These are phyloP conservation scores for Listronotus bonariensis DNA, from an alignment of 1,140 invertebrate genomes.

Conservation along the genomic window DNA sequence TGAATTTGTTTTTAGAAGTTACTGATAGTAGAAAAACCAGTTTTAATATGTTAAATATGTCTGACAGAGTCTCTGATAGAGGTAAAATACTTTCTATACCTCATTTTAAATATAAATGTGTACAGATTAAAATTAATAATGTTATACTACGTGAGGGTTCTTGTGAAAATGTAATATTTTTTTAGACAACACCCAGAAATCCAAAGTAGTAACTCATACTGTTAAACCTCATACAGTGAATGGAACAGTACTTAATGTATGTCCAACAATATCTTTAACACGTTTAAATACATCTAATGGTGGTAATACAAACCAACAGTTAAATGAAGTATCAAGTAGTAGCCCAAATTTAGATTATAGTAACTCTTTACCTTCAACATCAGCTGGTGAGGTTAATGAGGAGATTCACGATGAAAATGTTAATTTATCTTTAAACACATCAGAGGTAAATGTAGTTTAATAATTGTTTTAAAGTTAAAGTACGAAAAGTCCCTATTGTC, in stretches of 20 bases:
- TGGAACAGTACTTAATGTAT: constrained; percentile 22
- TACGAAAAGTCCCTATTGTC: too few relatives aligned
- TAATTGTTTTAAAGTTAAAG: too few relatives aligned
- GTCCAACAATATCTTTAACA: constrained; percentile 22
- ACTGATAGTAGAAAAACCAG: background rate
- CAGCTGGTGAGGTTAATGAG: too few relatives aligned
- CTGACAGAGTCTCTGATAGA: background rate
- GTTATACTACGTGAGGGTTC: too few relatives aligned
- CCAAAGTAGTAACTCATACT: constrained; percentile 10
- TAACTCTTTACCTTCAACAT: too few relatives aligned
- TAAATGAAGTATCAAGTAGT: background rate
- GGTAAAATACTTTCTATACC: background rate
- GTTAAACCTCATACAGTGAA: constrained; percentile 28
- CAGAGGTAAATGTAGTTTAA: too few relatives aligned
- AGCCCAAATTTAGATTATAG: too few relatives aligned
- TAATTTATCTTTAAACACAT: too few relatives aligned
- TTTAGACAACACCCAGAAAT: background rate
- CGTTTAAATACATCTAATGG: constrained; percentile 1
- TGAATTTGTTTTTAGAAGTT: constrained; percentile 7
- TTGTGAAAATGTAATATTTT: background rate
- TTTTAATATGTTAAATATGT: background rate
- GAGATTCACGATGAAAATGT: too few relatives aligned
- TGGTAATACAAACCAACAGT: background rate
- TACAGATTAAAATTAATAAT: too few relatives aligned
- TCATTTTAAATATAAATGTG: too few relatives aligned